Evolutionary conservation across 2,888 invertebrate genomes (phyloP), one percentile per base, ranked within the genome.

Genomic region (Nematopogon swammerdamellus): DNA sequence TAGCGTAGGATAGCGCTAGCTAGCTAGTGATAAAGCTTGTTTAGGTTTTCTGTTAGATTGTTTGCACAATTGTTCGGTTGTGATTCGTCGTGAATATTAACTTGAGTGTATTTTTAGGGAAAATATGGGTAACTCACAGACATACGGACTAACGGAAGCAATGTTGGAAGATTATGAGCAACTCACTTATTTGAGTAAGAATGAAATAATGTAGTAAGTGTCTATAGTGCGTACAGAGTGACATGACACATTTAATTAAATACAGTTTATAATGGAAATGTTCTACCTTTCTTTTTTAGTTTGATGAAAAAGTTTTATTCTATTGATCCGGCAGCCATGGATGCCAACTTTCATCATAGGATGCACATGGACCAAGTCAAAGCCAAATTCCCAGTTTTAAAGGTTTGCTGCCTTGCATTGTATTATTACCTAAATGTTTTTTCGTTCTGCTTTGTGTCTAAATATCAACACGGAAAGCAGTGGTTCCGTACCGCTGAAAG

Each of bases 301-400:
- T 67, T 85, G 53, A 82, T 81, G 68, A 82, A 83, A 60, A 80
- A 80, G 56, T 84, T 85, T 57, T 64, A 74, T 57, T 72, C 75
- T 1, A 72, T 85, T 4, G 70, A 76, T 49, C 68, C 72, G 5
- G 71, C 64, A 25, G 71, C 72, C 58, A 55, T 83, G 18, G 53
- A 65, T 14, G 63, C 63, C 14, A 67, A 84, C 61, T 68, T 68
- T 48, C 59, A 80, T 53, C 70, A 79, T 52, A 70, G 85, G 58
- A 83, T 84, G 63, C 66, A 68, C 18, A 72, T 65, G 53, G 71
- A 80, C 25, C 68, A 75, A 44, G 74, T 87, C 18, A 65, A 86
- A 36, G 74, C 82, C 52, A 77, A 82, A 53, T 88, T 89, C 69
- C 82, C 85, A 5, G 86, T 87, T 58, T 67, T 91, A 44, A 82